A percentile compares a stretch with the other conserved stretches of the same genome.
Evolutionary conservation across 2,113 vertebrate species (phyloP).

Genomic region (Hepsetus odoe): DNA sequence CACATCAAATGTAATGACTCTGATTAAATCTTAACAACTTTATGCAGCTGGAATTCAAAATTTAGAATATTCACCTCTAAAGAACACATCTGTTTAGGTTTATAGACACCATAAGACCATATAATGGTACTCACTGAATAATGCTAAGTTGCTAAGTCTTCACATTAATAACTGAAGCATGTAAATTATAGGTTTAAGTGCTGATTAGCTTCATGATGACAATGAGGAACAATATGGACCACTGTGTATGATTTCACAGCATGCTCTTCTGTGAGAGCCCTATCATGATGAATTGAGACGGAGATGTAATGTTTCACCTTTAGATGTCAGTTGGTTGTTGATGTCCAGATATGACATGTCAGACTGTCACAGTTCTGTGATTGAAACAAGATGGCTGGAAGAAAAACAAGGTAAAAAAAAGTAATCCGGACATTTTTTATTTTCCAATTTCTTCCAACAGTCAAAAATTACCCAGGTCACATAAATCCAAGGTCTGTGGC

Average conservation of each 20-base stretch:
- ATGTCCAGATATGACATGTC: slow-evolving; percentile 68
- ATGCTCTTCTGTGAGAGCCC: slow-evolving; percentile 58
- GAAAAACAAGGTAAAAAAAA: slow-evolving; percentile 41
- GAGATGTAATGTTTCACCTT: slow-evolving; percentile 71
- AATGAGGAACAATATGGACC: too few species aligned
- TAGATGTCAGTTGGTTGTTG: slow-evolving; percentile 70
- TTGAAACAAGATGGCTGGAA: slow-evolving; percentile 62
- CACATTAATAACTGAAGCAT: too few species aligned
- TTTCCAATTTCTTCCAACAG: slow-evolving; percentile 61
- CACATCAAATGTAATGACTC: too few species aligned
- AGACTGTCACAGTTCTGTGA: slow-evolving; percentile 65
- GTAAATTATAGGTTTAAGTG: too few species aligned
- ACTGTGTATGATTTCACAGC: slow-evolving; percentile 9
- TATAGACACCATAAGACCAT: too few species aligned
- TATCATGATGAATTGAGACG: slow-evolving; percentile 66
- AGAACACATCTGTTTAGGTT: too few species aligned
- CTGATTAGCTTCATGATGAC: background rate
- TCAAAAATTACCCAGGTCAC: slow-evolving; percentile 56
- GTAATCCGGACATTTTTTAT: slow-evolving; percentile 58
- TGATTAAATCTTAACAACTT: too few species aligned
- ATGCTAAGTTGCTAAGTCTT: too few species aligned
- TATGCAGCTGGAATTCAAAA: too few species aligned
- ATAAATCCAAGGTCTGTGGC: slow-evolving; percentile 62
- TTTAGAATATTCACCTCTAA: too few species aligned
- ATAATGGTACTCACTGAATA: too few species aligned